phyloP scores from a whole-genome alignment of 2,888 invertebrate species.

The Ametastegia equiseti region DNA sequence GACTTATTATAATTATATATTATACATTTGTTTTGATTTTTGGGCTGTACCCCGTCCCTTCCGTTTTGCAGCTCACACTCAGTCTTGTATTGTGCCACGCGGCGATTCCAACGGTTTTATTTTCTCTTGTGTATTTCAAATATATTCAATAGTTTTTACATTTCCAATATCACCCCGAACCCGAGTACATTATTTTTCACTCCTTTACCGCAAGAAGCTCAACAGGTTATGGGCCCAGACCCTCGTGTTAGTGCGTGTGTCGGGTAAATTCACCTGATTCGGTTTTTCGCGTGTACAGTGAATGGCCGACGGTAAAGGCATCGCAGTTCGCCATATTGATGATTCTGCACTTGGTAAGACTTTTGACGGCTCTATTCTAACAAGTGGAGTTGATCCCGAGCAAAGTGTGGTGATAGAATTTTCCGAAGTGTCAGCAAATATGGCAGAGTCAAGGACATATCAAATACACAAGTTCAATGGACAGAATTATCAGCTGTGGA shows the following conservation, averaged over 20 bases:
- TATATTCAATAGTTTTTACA: no score
- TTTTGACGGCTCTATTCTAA: conserved; percentile 8
- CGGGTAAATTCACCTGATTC: background rate
- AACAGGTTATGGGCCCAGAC: conserved; percentile 28
- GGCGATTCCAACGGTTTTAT: no score
- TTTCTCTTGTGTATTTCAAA: no score
- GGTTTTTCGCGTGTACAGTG: conserved; percentile 12
- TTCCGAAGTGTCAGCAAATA: background rate
- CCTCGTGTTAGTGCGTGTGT: conserved; percentile 21
- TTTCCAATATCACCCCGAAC: no score
- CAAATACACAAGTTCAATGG: conserved; percentile 27
- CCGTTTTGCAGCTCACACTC: no score
- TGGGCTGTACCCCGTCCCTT: no score
- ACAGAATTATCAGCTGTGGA: conserved; percentile 20
- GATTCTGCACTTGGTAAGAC: conserved; percentile 22
- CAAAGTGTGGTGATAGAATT: background rate
- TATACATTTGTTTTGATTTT: no score
- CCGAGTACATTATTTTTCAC: no score
- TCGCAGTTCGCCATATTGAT: background rate
- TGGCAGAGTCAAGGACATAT: conserved; percentile 23
- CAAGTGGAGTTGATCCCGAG: background rate
- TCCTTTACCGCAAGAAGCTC: background rate
- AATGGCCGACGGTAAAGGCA: conserved; percentile 30
- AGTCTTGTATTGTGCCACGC: no score
- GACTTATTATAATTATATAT: no score